A percentile compares a stretch with the other conserved stretches of the same genome.
Evolutionary conservation across 2,888 invertebrate species (phyloP).

Genomic region (Aphidius colemani): DNA sequence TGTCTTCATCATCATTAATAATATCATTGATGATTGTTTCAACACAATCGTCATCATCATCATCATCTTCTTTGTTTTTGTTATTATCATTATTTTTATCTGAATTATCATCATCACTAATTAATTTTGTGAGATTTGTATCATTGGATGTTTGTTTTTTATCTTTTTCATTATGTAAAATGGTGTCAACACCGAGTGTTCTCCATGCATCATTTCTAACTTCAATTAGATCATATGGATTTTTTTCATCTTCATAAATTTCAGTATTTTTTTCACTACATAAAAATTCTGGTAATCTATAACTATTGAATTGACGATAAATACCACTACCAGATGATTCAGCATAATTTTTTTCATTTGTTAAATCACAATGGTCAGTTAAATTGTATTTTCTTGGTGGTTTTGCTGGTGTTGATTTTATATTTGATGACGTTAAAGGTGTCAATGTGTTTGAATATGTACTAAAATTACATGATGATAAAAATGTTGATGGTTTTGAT

Average conservation of each 20-base stretch:
- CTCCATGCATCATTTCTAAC: constrained; percentile 81
- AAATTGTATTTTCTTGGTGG: constrained; percentile 66
- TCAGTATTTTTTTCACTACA: no score
- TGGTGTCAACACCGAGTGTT: constrained; percentile 75
- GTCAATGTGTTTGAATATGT: constrained; percentile 42
- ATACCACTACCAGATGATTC: constrained; percentile 60
- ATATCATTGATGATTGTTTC: not conserved
- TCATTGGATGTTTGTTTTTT: constrained; percentile 28
- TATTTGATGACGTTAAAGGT: constrained; percentile 61
- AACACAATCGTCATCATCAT: constrained; percentile 14
- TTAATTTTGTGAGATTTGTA: not conserved
- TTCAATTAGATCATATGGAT: constrained; percentile 78
- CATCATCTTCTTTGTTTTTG: not conserved
- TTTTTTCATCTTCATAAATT: constrained; percentile 60
- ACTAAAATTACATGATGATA: constrained; percentile 39
- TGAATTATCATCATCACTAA: not conserved
- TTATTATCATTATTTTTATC: not conserved
- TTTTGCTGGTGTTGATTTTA: constrained; percentile 68
- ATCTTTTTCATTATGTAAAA: constrained; percentile 71
- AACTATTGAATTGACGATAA: constrained; percentile 64
- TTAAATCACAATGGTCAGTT: constrained; percentile 38
- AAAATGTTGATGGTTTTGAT: constrained; percentile 26
- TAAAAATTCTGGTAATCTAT: constrained; percentile 57
- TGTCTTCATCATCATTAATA: constrained; percentile 7
- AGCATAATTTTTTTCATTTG: constrained; percentile 56